Evolutionary conservation across 2,888 invertebrate species (phyloP).

Genomic region (Eupithecia dodoneata): DNA sequence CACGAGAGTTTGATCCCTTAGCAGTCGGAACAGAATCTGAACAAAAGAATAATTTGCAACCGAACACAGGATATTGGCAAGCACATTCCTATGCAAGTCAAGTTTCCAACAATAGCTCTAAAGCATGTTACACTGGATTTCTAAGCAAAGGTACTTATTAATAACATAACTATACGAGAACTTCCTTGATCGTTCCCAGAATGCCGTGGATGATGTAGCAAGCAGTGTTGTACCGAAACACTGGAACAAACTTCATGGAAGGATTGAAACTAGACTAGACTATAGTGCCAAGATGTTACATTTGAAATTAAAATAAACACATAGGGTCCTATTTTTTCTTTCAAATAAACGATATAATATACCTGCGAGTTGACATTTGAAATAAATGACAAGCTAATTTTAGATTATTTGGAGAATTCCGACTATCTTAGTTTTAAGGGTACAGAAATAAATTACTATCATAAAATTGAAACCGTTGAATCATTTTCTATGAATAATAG

Average conservation of each 20-base stretch:
- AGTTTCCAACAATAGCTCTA: slow-evolving; percentile 27
- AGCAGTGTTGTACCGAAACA: slow-evolving; percentile 7
- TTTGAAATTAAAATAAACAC: background rate
- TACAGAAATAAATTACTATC: no score
- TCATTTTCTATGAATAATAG: no score
- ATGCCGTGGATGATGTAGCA: slow-evolving; percentile 4
- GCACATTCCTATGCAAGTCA: slow-evolving; percentile 25
- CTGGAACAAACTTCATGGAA: background rate
- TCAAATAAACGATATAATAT: background rate
- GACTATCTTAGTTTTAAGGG: no score
- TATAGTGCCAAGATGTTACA: background rate
- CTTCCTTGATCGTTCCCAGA: slow-evolving; percentile 37
- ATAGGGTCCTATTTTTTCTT: background rate
- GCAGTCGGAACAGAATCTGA: background rate
- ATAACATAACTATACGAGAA: slow-evolving; percentile 36
- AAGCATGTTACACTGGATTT: slow-evolving; percentile 28
- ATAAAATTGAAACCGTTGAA: no score
- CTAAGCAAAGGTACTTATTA: slow-evolving; percentile 34
- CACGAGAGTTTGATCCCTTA: background rate
- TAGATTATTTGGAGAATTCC: no score
- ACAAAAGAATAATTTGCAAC: slow-evolving; percentile 5
- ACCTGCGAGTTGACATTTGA: background rate
- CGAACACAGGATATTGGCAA: slow-evolving; percentile 16
- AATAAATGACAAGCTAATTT: background rate
- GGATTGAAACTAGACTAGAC: background rate